These are phyloP conservation scores for Typhlichthys eigenmanni DNA, from an alignment of 2,797 vertebrate genomes.

Conservation along the genomic window DNA sequence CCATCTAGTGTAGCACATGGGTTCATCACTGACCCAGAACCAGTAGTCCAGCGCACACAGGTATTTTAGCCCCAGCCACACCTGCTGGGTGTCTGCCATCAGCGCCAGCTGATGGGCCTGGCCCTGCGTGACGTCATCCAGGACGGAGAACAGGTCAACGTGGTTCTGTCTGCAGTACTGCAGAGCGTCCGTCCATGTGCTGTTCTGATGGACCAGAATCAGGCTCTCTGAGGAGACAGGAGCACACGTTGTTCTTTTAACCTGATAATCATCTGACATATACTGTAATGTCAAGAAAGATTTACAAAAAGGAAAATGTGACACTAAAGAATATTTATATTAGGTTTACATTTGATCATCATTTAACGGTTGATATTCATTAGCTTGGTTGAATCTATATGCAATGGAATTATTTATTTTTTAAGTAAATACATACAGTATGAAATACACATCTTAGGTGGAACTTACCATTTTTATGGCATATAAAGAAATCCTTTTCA, in stretches of 20 bases:
- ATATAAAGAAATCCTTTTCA: too few relatives aligned
- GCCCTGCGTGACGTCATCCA: constrained; percentile 6
- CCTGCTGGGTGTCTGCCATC: constrained; percentile 14
- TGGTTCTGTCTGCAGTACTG: constrained; percentile 35
- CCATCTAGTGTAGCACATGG: background rate
- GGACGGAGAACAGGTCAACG: constrained; percentile 46
- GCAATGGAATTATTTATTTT: too few relatives aligned
- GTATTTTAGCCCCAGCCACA: constrained; percentile 57
- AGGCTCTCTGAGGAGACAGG: constrained; percentile 4
- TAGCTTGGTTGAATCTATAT: too few relatives aligned
- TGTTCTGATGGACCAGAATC: constrained; percentile 21
- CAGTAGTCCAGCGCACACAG: constrained; percentile 53
- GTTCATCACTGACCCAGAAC: constrained; percentile 46
- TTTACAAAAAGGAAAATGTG: too few relatives aligned
- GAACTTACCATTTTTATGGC: too few relatives aligned
- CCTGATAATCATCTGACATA: background rate
- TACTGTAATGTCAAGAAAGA: background rate
- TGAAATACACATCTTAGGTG: too few relatives aligned
- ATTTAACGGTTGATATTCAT: too few relatives aligned
- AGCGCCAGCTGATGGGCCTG: constrained; percentile 11
- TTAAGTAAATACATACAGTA: too few relatives aligned
- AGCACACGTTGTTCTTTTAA: background rate
- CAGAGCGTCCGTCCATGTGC: constrained; percentile 37
- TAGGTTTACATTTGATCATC: too few relatives aligned
- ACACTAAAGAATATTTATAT: too few relatives aligned